Evolutionary conservation across 1,140 invertebrate genomes (phyloP).

Genomic region (Temnothorax longispinosus): DNA sequence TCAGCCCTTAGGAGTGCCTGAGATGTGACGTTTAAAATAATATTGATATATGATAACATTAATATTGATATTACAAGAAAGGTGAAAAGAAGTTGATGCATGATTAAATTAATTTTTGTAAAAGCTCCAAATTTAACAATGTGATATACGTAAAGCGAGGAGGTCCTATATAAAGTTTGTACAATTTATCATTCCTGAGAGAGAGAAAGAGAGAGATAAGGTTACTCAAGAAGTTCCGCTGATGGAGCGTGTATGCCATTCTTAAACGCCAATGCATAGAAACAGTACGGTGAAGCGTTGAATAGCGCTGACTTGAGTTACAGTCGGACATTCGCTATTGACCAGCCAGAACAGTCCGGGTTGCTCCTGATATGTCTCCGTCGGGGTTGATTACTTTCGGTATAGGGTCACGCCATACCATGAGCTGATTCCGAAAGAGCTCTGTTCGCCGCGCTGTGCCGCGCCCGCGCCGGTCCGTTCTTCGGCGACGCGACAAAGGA

Average conservation of each 20-base stretch:
- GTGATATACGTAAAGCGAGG: neutral
- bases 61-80: neutral
- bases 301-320: conserved; percentile 45
- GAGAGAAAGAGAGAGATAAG: conserved; percentile 18
- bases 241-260: conserved; percentile 34
- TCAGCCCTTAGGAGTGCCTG: neutral
- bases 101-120: neutral
- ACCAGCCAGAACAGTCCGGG: conserved; percentile 33
- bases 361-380: conserved; percentile 55
- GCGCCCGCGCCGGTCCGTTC: neutral
- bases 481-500: conserved; percentile 48
- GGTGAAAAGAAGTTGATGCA: neutral
- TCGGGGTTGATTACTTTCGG: conserved; percentile 54
- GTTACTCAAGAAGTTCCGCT: conserved; percentile 14
- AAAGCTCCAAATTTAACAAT: neutral
- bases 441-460: neutral
- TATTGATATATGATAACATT: neutral
- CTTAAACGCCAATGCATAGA: conserved; percentile 54
- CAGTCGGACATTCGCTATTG: conserved; percentile 51
- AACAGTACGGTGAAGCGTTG: conserved; percentile 30
- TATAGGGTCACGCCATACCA: conserved; percentile 37
- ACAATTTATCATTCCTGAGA: conserved; percentile 36
- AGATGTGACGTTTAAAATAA: neutral
- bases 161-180: neutral
- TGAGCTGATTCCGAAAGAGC: conserved; percentile 43